Conservation (phyloP, 2,888 invertebrate genomes). For the Aleiodes leptofemur region DNA sequence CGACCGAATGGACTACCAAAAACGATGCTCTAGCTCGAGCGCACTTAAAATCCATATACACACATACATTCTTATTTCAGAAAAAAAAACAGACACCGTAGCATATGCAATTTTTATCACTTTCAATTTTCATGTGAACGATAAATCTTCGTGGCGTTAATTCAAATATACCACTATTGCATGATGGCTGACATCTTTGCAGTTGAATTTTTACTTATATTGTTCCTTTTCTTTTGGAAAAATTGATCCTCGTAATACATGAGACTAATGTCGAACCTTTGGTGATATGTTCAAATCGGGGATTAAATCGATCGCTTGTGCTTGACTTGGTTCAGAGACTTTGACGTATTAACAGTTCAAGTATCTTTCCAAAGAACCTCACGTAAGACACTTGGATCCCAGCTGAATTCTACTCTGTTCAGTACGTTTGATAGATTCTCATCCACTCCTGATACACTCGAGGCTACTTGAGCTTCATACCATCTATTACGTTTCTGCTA, state of each 20-base stretch:
- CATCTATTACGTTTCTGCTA: too few relatives aligned
- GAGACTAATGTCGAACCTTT: conserved; percentile 16
- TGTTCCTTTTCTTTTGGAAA: too few relatives aligned
- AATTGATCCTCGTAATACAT: neutral
- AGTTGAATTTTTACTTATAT: too few relatives aligned
- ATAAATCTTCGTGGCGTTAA: conserved; percentile 39
- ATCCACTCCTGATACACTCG: conserved; percentile 24
- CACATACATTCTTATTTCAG: conserved; percentile 30
- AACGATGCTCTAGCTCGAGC: conserved; percentile 35
- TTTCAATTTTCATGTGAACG: conserved; percentile 44
- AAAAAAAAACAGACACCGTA: conserved; percentile 32
- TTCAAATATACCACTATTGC: too few relatives aligned
- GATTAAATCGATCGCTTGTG: conserved; percentile 29
- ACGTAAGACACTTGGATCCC: neutral
- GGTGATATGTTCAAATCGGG: neutral
- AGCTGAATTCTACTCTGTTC: conserved; percentile 20
- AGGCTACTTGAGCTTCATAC: neutral
- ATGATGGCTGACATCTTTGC: too few relatives aligned
- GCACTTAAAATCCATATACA: conserved; percentile 29
- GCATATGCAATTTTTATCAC: conserved; percentile 41
- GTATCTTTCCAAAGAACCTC: conserved; percentile 14
- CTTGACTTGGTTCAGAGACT: conserved; percentile 17
- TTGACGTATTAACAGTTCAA: conserved; percentile 28
- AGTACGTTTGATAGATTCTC: conserved; percentile 19
- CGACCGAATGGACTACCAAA: conserved; percentile 50